Evolutionary conservation across 2,888 invertebrate species (phyloP).

Genomic region (Drosophila subsilvestris): DNA sequence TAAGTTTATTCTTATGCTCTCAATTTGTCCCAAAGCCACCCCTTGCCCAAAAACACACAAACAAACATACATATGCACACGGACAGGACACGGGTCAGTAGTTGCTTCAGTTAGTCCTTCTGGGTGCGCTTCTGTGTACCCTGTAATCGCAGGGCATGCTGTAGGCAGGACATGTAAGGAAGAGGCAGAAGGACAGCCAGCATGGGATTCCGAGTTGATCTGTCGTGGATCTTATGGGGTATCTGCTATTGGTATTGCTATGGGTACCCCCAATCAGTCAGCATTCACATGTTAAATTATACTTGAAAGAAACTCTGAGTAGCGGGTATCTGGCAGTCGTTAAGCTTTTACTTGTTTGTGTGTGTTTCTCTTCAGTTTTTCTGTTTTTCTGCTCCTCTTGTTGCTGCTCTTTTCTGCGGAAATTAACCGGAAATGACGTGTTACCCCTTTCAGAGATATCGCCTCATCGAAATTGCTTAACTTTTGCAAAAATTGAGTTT

Average conservation of each 20-base stretch:
- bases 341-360: background rate
- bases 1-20: constrained; percentile 30
- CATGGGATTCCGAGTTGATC: too few relatives aligned
- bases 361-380: constrained; percentile 13
- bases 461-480: constrained; percentile 22
- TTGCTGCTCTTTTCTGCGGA: constrained; percentile 52
- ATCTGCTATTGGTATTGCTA: background rate
- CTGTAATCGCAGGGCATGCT: background rate
- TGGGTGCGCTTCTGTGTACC: constrained; percentile 26
- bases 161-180: too few relatives aligned
- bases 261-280: too few relatives aligned
- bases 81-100: constrained; percentile 65
- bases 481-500: constrained; percentile 14
- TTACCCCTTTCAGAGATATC: constrained; percentile 55
- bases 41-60: constrained; percentile 45
- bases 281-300: too few relatives aligned
- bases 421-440: constrained; percentile 71
- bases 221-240: too few relatives aligned
- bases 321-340: background rate
- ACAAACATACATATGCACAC: background rate
- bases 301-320: too few relatives aligned
- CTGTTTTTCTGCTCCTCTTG: constrained; percentile 18
- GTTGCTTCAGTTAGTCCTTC: constrained; percentile 38
- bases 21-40: constrained; percentile 55
- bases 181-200: too few relatives aligned